Conservation (phyloP, 2,888 invertebrate species). For the Drosophila borealis region DNA sequence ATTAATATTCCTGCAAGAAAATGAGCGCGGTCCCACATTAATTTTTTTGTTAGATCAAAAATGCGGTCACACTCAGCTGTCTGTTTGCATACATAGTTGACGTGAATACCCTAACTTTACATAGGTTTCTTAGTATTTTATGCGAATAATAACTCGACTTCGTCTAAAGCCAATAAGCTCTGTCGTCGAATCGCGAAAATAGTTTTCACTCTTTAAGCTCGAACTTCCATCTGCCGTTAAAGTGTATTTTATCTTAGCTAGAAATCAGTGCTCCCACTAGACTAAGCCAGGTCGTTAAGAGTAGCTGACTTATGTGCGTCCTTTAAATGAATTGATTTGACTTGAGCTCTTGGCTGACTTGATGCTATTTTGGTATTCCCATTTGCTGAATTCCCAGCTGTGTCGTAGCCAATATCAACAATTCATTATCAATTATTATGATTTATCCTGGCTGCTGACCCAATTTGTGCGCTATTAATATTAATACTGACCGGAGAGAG, state of each 20-base stretch:
- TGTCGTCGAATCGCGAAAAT: too few species aligned
- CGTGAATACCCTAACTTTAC: too few species aligned
- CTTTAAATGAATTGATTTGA: slow-evolving; percentile 28
- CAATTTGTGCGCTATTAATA: slow-evolving; percentile 75
- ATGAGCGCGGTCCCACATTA: too few species aligned
- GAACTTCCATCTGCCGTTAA: background rate
- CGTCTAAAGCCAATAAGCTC: too few species aligned
- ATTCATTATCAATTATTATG: slow-evolving; percentile 81
- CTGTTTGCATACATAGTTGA: too few species aligned
- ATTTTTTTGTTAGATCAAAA: too few species aligned
- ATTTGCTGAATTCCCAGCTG: slow-evolving; percentile 33
- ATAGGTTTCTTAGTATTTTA: too few species aligned
- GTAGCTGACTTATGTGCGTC: slow-evolving; percentile 33
- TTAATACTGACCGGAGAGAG: slow-evolving; percentile 55
- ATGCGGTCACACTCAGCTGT: too few species aligned
- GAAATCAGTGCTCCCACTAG: background rate
- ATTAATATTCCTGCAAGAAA: too few species aligned
- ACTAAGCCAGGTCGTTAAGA: slow-evolving; percentile 2
- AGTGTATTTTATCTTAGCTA: background rate
- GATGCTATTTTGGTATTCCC: background rate
- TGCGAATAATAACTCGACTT: too few species aligned
- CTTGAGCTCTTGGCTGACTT: background rate
- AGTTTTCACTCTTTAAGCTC: background rate
- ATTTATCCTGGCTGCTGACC: slow-evolving; percentile 77
- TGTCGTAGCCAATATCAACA: slow-evolving; percentile 57